Percentiles rank a stretch among this genome's conserved stretches.
phyloP scores from a whole-genome alignment of 2,888 invertebrate species.

The Papilio protenor region DNA sequence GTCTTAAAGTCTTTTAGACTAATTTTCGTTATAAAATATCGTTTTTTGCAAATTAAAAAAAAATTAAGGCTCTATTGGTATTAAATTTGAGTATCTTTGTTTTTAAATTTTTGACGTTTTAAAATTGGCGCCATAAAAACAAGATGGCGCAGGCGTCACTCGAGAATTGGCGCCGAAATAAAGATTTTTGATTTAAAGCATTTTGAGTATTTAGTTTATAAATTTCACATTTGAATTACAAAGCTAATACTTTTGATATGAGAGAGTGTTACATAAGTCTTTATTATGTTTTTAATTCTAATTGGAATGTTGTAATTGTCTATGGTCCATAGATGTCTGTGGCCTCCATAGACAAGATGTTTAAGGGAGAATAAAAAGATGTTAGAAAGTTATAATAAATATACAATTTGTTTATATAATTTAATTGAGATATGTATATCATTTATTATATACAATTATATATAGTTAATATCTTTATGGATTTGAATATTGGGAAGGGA shows the following conservation, averaged over 20 bases:
- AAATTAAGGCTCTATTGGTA: not conserved
- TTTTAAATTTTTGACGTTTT: not conserved
- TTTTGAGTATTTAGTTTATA: not conserved
- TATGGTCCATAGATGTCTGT: not conserved
- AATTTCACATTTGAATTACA: not conserved
- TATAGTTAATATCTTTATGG: conserved; percentile 18
- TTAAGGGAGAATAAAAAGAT: not conserved
- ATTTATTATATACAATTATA: not conserved
- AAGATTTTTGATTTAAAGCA: not conserved
- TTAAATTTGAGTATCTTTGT: not conserved
- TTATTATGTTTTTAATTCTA: not conserved
- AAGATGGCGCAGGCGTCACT: conserved; percentile 22
- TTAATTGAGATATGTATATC: not conserved
- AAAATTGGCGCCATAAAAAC: not conserved
- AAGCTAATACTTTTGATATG: no score
- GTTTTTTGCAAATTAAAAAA: no score
- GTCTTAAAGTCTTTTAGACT: not conserved
- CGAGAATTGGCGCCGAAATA: not conserved
- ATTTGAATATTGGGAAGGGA: conserved; percentile 10
- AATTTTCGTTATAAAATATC: not conserved
- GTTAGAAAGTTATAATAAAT: not conserved
- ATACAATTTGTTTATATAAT: not conserved
- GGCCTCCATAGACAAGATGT: not conserved
- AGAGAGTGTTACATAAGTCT: no score
- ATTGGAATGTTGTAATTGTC: not conserved